phyloP scores from a whole-genome alignment of 2,797 vertebrate species.

The Premnoplex brunnescens region DNA sequence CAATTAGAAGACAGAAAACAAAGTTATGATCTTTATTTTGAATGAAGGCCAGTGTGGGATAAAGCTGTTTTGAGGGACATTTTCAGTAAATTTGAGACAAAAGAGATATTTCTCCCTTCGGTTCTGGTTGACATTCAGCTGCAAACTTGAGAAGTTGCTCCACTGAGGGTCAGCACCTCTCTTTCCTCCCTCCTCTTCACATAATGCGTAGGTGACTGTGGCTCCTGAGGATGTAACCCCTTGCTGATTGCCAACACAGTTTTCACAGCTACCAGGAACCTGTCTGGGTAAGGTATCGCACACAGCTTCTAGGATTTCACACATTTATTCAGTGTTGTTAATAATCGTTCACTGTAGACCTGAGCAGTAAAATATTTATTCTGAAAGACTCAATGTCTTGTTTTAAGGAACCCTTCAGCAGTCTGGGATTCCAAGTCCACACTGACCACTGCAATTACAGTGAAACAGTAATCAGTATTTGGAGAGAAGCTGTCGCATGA shows the following conservation, averaged over 20 bases:
- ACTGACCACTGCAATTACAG: neutral
- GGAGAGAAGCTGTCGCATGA: neutral
- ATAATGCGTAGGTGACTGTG: rapidly evolving
- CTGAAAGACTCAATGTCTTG: neutral
- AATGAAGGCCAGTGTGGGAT: neutral
- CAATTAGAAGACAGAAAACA: neutral
- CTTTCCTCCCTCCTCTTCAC: neutral
- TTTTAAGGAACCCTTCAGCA: neutral
- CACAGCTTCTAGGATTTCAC: neutral
- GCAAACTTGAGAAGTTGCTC: neutral
- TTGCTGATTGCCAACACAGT: neutral
- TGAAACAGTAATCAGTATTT: neutral
- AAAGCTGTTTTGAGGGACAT: neutral
- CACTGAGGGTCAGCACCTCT: neutral
- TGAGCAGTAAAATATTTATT: neutral
- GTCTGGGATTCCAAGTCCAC: neutral
- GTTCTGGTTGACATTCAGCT: neutral
- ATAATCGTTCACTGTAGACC: neutral
- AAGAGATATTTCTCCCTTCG: neutral
- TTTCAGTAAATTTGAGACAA: neutral
- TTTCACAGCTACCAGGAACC: neutral
- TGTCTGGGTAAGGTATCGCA: neutral
- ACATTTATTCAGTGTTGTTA: neutral
- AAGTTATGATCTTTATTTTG: neutral
- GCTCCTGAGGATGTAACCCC: neutral